These are phyloP conservation scores for Cecropterus lyciades DNA, from an alignment of 1,140 invertebrate genomes.

Conservation along the genomic window DNA sequence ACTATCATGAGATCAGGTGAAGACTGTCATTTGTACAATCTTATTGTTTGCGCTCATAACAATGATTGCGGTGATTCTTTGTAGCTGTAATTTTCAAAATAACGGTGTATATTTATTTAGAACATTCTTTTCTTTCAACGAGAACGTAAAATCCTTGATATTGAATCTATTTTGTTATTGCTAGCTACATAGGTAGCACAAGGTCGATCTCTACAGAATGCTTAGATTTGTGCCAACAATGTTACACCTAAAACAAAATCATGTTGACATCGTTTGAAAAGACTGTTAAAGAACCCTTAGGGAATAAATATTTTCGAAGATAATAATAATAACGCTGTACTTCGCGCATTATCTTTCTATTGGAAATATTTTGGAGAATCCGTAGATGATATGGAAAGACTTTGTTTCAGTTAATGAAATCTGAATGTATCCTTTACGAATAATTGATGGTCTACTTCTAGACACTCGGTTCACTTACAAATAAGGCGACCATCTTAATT, in stretches of 20 bases:
- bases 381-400: too few relatives aligned
- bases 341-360: too few relatives aligned
- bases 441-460: too few relatives aligned
- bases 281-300: background rate
- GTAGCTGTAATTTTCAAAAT: constrained; percentile 3
- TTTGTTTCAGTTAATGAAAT: too few relatives aligned
- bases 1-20: constrained; percentile 37
- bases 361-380: too few relatives aligned
- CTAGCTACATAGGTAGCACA: background rate
- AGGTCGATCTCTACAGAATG: constrained; percentile 10
- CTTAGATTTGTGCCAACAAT: constrained; percentile 15
- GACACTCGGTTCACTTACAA: too few relatives aligned
- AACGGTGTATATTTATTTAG: background rate
- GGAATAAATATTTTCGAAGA: background rate
- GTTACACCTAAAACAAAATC: constrained; percentile 8
- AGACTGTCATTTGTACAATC: constrained; percentile 26
- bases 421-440: too few relatives aligned
- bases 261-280: background rate
- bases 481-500: too few relatives aligned
- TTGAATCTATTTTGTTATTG: constrained; percentile 15
- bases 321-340: too few relatives aligned
- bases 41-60: constrained; percentile 19
- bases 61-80: constrained; percentile 6
- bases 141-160: constrained; percentile 10
- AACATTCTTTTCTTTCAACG: constrained; percentile 6